A percentile compares a stretch with the other conserved stretches of the same genome.
Conservation (phyloP, 2,888 invertebrate species). For the Apamea monoglypha region DNA sequence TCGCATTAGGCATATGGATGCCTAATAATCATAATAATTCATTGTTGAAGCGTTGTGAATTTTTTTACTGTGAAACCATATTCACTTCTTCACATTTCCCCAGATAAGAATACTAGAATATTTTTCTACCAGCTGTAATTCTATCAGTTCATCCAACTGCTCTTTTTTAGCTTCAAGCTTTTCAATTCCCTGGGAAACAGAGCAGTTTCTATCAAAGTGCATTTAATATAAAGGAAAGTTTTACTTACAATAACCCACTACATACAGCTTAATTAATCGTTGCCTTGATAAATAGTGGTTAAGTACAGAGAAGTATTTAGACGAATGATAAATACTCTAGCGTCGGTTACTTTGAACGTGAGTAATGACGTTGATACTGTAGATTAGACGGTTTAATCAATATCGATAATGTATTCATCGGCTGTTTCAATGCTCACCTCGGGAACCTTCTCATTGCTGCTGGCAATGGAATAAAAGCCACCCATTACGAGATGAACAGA, state of each 20-base stretch:
- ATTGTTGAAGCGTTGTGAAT: background rate
- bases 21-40: too few relatives aligned
- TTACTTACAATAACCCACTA: constrained; percentile 6
- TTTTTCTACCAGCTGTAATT: constrained; percentile 41
- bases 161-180: constrained; percentile 30
- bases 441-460: constrained; percentile 61
- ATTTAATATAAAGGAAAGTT: constrained; percentile 28
- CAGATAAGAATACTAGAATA: constrained; percentile 5
- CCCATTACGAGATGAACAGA: constrained; percentile 77
- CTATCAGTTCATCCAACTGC: constrained; percentile 36
- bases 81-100: constrained; percentile 6
- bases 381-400: constrained; percentile 71
- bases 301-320: constrained; percentile 63
- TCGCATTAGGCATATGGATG: too few relatives aligned
- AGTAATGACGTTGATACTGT: constrained; percentile 71
- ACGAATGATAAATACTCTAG: constrained; percentile 64
- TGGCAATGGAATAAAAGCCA: constrained; percentile 71
- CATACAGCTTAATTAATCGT: constrained; percentile 49
- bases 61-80: constrained; percentile 10
- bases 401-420: constrained; percentile 73
- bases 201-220: constrained; percentile 27
- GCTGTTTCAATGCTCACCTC: constrained; percentile 68
- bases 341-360: constrained; percentile 64
- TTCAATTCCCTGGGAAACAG: constrained; percentile 29
- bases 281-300: constrained; percentile 58